These are phyloP conservation scores for Xerus rutilus DNA, from an alignment of 2,797 vertebrate genomes.

Conservation along the genomic window DNA sequence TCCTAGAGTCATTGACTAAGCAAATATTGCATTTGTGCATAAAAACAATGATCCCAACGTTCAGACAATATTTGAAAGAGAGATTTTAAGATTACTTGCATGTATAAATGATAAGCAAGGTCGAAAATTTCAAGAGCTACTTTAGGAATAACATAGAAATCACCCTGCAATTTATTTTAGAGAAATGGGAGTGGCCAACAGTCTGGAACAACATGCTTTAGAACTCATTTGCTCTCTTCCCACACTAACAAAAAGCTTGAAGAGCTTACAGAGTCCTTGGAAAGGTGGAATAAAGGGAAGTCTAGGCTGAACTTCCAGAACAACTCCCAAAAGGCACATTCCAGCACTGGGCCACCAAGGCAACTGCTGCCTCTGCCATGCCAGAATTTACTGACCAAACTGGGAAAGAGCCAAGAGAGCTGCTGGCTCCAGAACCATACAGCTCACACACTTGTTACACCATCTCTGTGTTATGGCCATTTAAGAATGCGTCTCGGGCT, in stretches of 20 bases:
- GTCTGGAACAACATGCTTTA: neutral
- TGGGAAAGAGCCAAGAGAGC: neutral
- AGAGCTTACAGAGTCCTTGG: slow-evolving; percentile 26
- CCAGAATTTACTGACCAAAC: neutral
- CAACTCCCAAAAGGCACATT: slow-evolving; percentile 25
- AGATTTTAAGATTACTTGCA: slow-evolving; percentile 53
- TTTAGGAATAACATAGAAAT: slow-evolving; percentile 50
- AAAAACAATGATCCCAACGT: slow-evolving; percentile 51
- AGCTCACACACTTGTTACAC: neutral
- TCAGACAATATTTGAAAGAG: slow-evolving; percentile 30
- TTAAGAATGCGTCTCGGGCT: neutral
- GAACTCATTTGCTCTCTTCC: neutral
- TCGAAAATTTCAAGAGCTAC: slow-evolving; percentile 26
- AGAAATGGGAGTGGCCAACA: neutral
- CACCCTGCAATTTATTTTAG: neutral
- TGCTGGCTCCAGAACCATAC: neutral
- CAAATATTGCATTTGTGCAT: slow-evolving; percentile 35
- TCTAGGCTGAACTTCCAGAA: slow-evolving; percentile 26
- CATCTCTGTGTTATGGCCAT: neutral
- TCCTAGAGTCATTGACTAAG: slow-evolving; percentile 36
- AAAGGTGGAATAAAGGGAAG: slow-evolving; percentile 22
- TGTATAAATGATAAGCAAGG: slow-evolving; percentile 39
- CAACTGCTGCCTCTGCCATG: neutral
- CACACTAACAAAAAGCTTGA: neutral
- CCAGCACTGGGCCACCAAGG: neutral